phyloP scores from a whole-genome alignment of 2,113 vertebrate genomes.

The Grus americana region DNA sequence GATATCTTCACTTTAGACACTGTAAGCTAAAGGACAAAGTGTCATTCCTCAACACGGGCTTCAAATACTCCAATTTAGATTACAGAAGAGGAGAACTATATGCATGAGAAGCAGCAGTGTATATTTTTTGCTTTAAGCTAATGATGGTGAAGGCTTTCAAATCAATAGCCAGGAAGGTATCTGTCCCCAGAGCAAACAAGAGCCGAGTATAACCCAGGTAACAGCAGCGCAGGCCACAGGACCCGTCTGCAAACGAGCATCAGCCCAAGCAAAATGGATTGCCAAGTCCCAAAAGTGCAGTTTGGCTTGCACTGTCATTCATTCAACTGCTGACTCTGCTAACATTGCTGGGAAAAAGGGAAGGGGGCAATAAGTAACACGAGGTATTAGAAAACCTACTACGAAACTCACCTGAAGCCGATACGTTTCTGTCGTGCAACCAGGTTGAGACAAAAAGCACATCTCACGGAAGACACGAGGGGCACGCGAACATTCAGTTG shows the following conservation, averaged over 20 bases:
- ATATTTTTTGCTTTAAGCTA: not conserved
- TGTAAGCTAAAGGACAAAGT: conserved; percentile 30
- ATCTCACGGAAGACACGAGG: not conserved
- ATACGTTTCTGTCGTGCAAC: not conserved
- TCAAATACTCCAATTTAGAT: conserved; percentile 35
- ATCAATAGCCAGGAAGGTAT: not conserved
- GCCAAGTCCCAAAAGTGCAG: not conserved
- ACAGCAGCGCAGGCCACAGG: not conserved
- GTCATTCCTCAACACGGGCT: conserved; percentile 14
- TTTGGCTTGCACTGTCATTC: not conserved
- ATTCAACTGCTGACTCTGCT: not conserved
- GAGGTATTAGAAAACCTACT: not conserved
- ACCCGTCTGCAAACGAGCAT: not conserved
- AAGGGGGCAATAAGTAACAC: not conserved
- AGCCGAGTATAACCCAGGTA: not conserved
- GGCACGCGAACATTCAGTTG: accelerated
- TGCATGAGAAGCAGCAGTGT: not conserved
- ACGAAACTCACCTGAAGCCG: not conserved
- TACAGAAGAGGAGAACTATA: not conserved
- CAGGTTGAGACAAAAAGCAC: not conserved
- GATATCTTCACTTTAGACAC: not conserved
- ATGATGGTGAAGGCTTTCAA: not conserved
- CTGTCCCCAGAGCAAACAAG: not conserved
- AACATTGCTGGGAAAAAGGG: not conserved
- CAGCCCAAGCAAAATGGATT: not conserved